These are phyloP conservation scores for Andrena haemorrhoa DNA, from an alignment of 2,888 invertebrate species.

Conservation along the genomic window DNA sequence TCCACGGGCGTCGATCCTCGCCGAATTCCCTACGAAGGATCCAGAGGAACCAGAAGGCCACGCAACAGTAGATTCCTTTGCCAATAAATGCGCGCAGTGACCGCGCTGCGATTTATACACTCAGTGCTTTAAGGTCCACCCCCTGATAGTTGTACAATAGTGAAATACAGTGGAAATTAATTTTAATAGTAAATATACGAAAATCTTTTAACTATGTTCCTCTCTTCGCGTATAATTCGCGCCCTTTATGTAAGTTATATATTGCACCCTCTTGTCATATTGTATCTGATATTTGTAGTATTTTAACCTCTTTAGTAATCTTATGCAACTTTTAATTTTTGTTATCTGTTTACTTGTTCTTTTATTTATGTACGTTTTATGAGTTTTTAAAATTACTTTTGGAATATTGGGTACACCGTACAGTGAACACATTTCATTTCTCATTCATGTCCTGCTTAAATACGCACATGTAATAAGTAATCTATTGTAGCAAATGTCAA, in stretches of 20 bases:
- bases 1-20: no score
- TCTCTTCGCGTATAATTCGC: conserved; percentile 45
- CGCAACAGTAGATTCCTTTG: no score
- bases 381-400: background rate
- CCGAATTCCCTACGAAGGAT: no score
- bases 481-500: conserved; percentile 21
- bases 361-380: background rate
- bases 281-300: background rate
- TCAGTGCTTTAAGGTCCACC: no score
- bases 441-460: background rate
- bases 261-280: background rate
- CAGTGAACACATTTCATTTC: background rate
- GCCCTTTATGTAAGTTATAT: conserved; percentile 58
- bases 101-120: no score
- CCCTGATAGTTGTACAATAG: background rate
- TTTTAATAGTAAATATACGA: conserved; percentile 20
- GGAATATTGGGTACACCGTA: background rate
- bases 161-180: background rate
- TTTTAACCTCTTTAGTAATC: conserved; percentile 52
- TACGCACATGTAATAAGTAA: background rate
- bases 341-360: conserved; percentile 17
- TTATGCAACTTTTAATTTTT: conserved; percentile 50
- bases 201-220: conserved; percentile 49
- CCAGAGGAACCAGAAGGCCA: no score
- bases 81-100: no score